Conservation (phyloP, 2,888 invertebrate species). For the Drosophila mercatorum region DNA sequence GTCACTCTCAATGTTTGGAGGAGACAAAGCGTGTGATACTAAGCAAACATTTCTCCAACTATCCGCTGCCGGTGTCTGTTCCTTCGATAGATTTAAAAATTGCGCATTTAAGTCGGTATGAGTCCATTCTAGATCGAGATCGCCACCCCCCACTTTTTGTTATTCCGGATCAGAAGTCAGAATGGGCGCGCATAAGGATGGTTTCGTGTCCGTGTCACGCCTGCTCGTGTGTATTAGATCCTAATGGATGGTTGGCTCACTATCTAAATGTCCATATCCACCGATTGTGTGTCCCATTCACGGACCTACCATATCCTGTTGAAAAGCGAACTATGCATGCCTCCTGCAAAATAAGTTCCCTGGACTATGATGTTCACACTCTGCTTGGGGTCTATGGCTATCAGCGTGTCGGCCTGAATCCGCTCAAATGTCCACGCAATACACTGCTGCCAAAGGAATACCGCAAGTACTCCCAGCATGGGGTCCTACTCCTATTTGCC, state of each 20-base stretch:
- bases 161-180: constrained; percentile 43
- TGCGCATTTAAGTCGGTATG: constrained; percentile 37
- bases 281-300: constrained; percentile 21
- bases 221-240: constrained; percentile 33
- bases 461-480: constrained; percentile 60
- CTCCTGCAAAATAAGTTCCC: constrained; percentile 22
- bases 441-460: constrained; percentile 50
- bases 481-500: constrained; percentile 55
- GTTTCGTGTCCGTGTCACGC: constrained; percentile 42
- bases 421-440: constrained; percentile 58
- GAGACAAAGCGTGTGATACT: background rate
- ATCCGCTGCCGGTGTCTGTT: constrained; percentile 42
- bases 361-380: constrained; percentile 33
- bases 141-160: constrained; percentile 36
- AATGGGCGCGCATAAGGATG: constrained; percentile 43
- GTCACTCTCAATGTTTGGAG: constrained; percentile 19
- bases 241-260: constrained; percentile 45
- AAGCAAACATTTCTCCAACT: constrained; percentile 41
- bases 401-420: constrained; percentile 54
- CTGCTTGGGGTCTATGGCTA: constrained; percentile 55
- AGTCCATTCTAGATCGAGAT: constrained; percentile 24
- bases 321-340: constrained; percentile 34
- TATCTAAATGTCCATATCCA: constrained; percentile 37
- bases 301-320: constrained; percentile 35
- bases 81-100: constrained; percentile 27